Evolutionary conservation across 1,140 invertebrate genomes (phyloP).

Genomic region (Bombus vancouverensis): DNA sequence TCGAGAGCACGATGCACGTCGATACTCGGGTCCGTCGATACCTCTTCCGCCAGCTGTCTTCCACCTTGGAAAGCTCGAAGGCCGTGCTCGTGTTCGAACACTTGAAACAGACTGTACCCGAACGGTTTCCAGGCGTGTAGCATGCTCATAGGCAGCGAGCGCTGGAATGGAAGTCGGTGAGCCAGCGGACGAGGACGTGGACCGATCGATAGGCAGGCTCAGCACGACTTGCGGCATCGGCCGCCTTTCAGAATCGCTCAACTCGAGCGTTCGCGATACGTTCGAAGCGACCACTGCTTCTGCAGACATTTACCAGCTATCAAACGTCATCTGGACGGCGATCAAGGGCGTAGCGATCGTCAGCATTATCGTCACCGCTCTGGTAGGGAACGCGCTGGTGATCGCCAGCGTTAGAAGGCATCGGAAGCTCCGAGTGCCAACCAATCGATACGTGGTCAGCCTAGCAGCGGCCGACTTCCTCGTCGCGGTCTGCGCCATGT

Average conservation of each 20-base stretch:
- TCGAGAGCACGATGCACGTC: neutral
- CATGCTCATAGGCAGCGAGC: constrained; percentile 10
- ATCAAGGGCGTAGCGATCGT: constrained; percentile 86
- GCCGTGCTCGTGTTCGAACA: too few species aligned
- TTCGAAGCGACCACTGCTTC: neutral
- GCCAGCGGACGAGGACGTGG: constrained; percentile 62
- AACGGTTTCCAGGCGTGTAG: constrained; percentile 25
- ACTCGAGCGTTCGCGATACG: constrained; percentile 5
- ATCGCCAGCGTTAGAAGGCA: constrained; percentile 90
- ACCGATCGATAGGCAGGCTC: constrained; percentile 53
- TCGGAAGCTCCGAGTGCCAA: constrained; percentile 92
- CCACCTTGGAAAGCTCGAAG: too few species aligned
- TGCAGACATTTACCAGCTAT: constrained; percentile 15
- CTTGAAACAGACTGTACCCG: neutral
- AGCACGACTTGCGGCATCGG: constrained; percentile 29
- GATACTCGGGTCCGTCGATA: neutral
- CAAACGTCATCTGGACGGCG: constrained; percentile 37
- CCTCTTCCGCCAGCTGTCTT: too few species aligned
- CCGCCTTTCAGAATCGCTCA: constrained; percentile 8
- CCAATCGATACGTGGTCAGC: constrained; percentile 97
- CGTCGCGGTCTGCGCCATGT: constrained; percentile 96
- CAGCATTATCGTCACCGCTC: constrained; percentile 89
- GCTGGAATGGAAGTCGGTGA: constrained; percentile 75
- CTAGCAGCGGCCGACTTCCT: constrained; percentile 95
- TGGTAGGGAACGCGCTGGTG: constrained; percentile 90